phyloP scores from a whole-genome alignment of 2,113 vertebrate genomes.

The Terrapene triunguis region DNA sequence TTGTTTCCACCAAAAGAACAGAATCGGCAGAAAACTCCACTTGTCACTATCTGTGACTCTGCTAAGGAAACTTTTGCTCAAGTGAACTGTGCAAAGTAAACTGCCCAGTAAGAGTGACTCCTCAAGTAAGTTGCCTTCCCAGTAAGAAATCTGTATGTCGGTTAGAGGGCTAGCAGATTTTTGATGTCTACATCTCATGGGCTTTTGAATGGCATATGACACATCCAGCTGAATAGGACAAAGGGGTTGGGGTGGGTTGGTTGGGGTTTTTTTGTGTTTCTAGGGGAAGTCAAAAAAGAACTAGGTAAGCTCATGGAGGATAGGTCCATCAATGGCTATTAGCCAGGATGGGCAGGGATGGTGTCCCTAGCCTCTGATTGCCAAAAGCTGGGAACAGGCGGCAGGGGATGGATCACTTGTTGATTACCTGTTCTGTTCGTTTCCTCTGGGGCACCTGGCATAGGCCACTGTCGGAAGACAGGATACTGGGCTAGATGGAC shows the following conservation, averaged over 20 bases:
- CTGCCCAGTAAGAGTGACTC: neutral
- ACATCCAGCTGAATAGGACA: neutral
- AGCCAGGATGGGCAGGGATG: too few relatives aligned
- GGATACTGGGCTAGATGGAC: too few relatives aligned
- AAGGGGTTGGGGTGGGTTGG: neutral
- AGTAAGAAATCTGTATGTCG: fast-evolving
- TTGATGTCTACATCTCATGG: neutral
- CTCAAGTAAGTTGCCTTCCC: neutral
- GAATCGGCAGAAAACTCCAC: neutral
- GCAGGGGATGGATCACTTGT: too few relatives aligned
- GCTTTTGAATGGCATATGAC: neutral
- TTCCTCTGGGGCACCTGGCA: too few relatives aligned
- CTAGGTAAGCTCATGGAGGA: too few relatives aligned
- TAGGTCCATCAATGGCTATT: too few relatives aligned
- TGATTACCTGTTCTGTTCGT: too few relatives aligned
- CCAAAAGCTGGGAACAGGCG: too few relatives aligned
- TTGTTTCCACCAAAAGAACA: neutral
- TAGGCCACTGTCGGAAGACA: too few relatives aligned
- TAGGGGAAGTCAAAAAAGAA: neutral
- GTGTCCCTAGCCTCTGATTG: too few relatives aligned
- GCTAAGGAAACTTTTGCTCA: neutral
- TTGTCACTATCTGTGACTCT: neutral
- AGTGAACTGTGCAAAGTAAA: neutral
- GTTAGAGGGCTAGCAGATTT: neutral
- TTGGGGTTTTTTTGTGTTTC: neutral